Evolutionary conservation across 2,888 invertebrate genomes (phyloP), one percentile per base, ranked within the genome.

Genomic region (Dicyrtoma fusca): DNA sequence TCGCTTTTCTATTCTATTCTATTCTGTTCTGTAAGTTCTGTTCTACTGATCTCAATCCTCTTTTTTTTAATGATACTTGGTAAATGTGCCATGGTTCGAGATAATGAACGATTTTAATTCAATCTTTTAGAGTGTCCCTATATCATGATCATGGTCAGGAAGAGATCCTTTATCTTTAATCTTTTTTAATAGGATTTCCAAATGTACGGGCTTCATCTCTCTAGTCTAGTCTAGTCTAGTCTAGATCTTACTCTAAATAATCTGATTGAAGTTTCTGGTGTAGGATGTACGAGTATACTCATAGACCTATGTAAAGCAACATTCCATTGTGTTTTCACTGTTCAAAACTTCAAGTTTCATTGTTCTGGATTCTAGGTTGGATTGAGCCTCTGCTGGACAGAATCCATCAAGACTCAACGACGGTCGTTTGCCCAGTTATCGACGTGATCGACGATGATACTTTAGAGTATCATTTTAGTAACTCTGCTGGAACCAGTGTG

Each of bases 371-470:
- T 34, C 4, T 34, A 66, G 86, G 86, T 63, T 87, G 87, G 87
- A 81, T 87, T 74, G 86, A 86, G 77, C 87, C 87, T 0, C 81
- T 87, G 42, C 81, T 87, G 69, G 83, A 82, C 44, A 81, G 83
- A 34, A 85, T 86, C 66, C 82, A 82, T 25, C 71, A 78, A 17
- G 82, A 84, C 74, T 70, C 79, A 13, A 82, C 82, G 1, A 82
- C 83, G 3, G 86, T 87, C 1, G 86, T 62, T 23, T 68, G 72
- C 23, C 69, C 74, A 13, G 69, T 72, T 8, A 71, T 74, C 26
- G 69, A 74, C 25, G 74, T 71, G 47, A 86, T 87, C 70, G 84
- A 84, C 74, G 86, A 86, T 78, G 84, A 84, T 77, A 86, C 86
- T 6, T 84, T 87, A 74, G 84, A 85, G 77, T 87, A 85, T 77